Evolutionary conservation across 2,797 vertebrate genomes (phyloP).

Genomic region (Picus viridis): DNA sequence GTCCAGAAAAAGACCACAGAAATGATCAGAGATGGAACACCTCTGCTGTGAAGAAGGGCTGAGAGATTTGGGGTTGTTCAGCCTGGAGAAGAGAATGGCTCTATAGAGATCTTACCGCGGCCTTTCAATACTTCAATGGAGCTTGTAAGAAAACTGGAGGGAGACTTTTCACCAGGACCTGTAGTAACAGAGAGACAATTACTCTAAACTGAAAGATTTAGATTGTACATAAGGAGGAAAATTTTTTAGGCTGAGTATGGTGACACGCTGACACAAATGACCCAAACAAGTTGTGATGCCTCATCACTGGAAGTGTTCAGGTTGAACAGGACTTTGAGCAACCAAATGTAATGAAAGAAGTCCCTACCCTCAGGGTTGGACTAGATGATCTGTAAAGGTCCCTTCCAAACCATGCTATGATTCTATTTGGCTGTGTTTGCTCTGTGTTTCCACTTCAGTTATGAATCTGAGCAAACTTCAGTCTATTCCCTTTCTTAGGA

Average conservation of each 20-base stretch:
- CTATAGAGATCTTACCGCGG: fast-evolving
- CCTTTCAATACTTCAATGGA: background rate
- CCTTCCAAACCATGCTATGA: background rate
- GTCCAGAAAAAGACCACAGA: no score
- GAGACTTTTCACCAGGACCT: background rate
- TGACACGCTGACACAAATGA: background rate
- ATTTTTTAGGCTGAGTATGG: background rate
- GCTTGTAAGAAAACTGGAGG: background rate
- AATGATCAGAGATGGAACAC: background rate
- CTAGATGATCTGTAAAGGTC: background rate
- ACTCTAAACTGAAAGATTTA: background rate
- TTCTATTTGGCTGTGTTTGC: background rate
- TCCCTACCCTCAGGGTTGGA: background rate
- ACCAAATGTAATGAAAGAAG: background rate
- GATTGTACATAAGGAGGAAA: background rate
- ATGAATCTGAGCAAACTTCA: background rate
- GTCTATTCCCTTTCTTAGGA: background rate
- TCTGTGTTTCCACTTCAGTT: background rate
- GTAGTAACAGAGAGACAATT: background rate
- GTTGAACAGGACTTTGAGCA: background rate
- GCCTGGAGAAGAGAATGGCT: background rate
- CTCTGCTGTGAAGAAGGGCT: background rate
- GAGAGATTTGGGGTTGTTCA: background rate
- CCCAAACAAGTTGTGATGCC: background rate
- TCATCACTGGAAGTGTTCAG: background rate